Evolutionary conservation across 2,797 vertebrate genomes (phyloP).

Genomic region (Otolemur crassicaudatus): DNA sequence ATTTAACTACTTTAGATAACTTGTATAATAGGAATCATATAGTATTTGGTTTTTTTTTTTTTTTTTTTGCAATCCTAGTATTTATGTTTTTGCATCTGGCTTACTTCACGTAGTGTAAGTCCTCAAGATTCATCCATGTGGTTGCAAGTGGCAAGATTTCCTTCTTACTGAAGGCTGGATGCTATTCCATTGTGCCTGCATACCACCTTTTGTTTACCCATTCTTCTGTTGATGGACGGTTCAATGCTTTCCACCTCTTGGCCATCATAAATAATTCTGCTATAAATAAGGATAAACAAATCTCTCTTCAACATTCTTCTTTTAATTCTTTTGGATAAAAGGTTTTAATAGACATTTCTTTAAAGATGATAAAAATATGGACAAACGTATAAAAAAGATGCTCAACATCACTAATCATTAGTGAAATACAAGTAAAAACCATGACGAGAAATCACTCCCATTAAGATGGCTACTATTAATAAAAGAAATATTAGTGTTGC

Average conservation of each 20-base stretch:
- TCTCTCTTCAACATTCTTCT: background rate
- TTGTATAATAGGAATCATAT: background rate
- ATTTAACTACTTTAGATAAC: background rate
- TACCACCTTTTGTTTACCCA: background rate
- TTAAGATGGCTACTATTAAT: background rate
- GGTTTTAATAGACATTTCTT: background rate
- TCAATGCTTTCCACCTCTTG: background rate
- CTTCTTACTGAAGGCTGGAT: background rate
- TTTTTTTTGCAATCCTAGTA: too few species aligned
- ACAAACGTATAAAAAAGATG: background rate
- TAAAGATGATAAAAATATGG: background rate
- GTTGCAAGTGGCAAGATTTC: background rate
- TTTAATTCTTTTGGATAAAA: constrained; percentile 24
- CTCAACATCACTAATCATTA: background rate
- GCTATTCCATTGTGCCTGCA: background rate
- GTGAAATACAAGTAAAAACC: background rate
- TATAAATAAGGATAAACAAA: background rate
- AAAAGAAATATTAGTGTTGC: background rate
- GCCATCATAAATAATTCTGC: background rate
- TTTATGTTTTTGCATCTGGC: background rate
- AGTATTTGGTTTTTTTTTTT: background rate
- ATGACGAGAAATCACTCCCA: background rate
- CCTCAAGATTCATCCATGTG: background rate
- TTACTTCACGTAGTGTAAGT: background rate
- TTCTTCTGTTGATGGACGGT: background rate